These are phyloP conservation scores for Rhinolophus sinicus DNA, from an alignment of 2,113 vertebrate genomes.

Conservation along the genomic window DNA sequence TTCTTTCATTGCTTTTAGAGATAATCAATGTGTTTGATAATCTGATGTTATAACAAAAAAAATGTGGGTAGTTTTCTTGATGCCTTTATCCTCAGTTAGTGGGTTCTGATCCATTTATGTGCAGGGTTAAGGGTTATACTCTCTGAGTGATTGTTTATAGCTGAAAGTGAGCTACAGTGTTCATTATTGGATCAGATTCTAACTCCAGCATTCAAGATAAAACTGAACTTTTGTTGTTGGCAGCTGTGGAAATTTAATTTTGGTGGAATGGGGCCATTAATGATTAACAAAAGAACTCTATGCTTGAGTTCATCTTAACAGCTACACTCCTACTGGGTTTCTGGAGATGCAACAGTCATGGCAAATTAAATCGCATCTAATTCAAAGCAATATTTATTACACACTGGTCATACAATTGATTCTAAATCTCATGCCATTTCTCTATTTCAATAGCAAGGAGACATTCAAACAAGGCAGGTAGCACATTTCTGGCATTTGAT, in stretches of 20 bases:
- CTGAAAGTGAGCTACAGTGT: not conserved
- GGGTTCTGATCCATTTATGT: not conserved
- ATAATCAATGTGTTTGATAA: constrained; percentile 11
- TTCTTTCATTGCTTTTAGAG: constrained; percentile 3
- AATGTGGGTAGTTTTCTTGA: not conserved
- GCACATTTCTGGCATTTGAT: constrained; percentile 31
- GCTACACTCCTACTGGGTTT: constrained; percentile 71
- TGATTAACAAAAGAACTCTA: constrained; percentile 75
- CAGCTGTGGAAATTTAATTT: constrained; percentile 80
- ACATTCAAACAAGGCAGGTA: constrained; percentile 14
- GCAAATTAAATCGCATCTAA: constrained; percentile 79
- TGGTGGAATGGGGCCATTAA: constrained; percentile 76
- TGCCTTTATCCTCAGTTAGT: not conserved
- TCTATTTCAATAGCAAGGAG: not conserved
- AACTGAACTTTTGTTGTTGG: constrained; percentile 33
- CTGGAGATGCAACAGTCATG: constrained; percentile 74
- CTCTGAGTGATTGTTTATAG: not conserved
- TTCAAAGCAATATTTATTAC: constrained; percentile 80
- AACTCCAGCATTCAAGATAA: not conserved
- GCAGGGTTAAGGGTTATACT: not conserved
- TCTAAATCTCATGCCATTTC: constrained; percentile 60
- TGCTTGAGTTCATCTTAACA: constrained; percentile 79
- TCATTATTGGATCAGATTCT: not conserved
- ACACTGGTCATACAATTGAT: constrained; percentile 65
- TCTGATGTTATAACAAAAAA: not conserved